Evolutionary conservation across 2,113 vertebrate species (phyloP), one percentile per base, ranked within the genome.

Genomic region (Nothocercus julius): DNA sequence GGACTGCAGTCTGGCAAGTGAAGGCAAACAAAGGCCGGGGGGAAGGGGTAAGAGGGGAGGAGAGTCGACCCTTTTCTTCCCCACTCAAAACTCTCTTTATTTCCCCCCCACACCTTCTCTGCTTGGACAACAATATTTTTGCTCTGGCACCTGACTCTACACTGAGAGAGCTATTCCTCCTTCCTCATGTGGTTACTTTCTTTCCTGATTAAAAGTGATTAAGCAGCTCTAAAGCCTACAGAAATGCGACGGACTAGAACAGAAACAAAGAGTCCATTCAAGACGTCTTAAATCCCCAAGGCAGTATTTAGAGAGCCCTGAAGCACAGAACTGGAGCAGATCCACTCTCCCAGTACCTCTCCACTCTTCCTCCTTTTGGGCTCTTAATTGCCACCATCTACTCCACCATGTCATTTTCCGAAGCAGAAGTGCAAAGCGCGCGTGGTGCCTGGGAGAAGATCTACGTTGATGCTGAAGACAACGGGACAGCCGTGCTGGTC

Each of bases 131-230:
- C 1, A 3, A 87, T 72, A 64, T 70, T 73, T 93, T 91, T 92
- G 45, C 82, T 89, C 70, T 83, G 85, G 89, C 75, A 70, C 38
- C 34, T 89, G 64, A 87, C 13, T 3, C 69, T 72, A n/a, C 0
- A 2, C 34, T 1, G 8, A 85, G 79, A 91, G 42, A 12, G 18
- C 85, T 85, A 67, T 64, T 74, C 66, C 56, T 91, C 36, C 73
- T 47, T 92, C 85, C 89, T 95, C 92, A 96, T n/a, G 80, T 95
- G 96, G 79, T 87, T 64, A 53, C 47, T 95, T 93, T 94, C 78
- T 97, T 97, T 97, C 96, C 96, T 97, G 96, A 96, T 96, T 97
- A 96, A 70, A 95, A 64, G 87, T n/a, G 95, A 97, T 96, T 97
- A 97, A 61, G 53, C 76, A 93, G 76, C 73, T 69, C 73, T 95